Conservation (phyloP, 2,113 vertebrate species). For the Hemibagrus wyckioides region DNA sequence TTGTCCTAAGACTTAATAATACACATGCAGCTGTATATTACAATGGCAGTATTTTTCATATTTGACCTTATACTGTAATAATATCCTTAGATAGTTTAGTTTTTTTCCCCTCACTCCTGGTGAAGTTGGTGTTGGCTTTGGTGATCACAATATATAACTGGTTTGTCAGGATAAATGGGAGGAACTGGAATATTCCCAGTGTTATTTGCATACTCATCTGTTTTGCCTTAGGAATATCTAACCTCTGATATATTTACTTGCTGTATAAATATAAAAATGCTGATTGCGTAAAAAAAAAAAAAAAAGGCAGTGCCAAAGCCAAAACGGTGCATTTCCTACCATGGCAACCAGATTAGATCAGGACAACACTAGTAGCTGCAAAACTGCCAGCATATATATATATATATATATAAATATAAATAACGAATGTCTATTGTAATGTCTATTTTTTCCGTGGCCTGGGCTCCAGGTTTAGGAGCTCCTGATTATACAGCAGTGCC, state of each 20-base stretch:
- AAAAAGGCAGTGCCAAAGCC: background rate
- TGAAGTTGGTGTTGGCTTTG: background rate
- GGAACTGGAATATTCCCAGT: background rate
- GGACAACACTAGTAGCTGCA: background rate
- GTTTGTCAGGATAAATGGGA: background rate
- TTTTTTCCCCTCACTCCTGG: background rate
- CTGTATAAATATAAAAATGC: constrained; percentile 4
- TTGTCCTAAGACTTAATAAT: too few species aligned
- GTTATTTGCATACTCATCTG: background rate
- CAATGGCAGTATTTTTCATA: background rate
- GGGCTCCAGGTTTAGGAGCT: background rate
- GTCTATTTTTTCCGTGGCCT: background rate
- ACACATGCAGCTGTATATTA: background rate
- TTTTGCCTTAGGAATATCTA: background rate
- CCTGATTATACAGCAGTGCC: background rate
- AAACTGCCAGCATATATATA: background rate
- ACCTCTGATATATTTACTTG: background rate
- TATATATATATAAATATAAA: background rate
- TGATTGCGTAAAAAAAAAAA: background rate
- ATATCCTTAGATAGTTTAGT: background rate
- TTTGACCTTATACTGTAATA: background rate
- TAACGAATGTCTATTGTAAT: too few species aligned
- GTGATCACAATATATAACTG: background rate
- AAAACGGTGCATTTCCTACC: background rate
- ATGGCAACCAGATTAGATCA: background rate